These are phyloP conservation scores for Malurus leucopterus DNA, from an alignment of 2,797 vertebrate species.

Conservation along the genomic window DNA sequence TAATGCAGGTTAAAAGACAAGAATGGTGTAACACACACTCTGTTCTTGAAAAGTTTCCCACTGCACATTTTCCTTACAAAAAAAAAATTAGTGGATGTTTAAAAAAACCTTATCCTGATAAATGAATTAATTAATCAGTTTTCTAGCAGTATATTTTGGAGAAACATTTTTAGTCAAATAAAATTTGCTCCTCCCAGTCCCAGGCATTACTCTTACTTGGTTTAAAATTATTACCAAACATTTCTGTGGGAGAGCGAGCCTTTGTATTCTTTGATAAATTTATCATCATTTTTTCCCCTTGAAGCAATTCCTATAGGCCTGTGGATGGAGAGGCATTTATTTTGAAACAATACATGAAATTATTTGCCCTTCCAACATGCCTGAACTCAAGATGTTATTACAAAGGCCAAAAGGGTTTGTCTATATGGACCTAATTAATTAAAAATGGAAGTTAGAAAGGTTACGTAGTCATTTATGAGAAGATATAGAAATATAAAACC, in stretches of 20 bases:
- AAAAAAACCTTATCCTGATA: neutral
- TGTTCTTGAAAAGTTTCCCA: neutral
- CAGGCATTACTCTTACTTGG: neutral
- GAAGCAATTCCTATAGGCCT: neutral
- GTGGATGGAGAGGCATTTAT: neutral
- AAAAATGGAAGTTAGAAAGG: constrained; percentile 14
- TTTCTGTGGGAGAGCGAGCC: neutral
- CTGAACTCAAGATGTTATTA: neutral
- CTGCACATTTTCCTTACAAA: neutral
- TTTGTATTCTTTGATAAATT: neutral
- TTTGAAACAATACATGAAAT: neutral
- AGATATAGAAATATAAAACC: neutral
- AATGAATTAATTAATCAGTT: neutral
- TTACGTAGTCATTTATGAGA: neutral
- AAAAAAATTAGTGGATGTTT: neutral
- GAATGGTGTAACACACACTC: neutral
- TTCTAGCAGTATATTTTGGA: constrained; percentile 14
- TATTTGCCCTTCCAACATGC: neutral
- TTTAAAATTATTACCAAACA: neutral
- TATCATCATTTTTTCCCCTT: neutral
- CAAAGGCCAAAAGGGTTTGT: neutral
- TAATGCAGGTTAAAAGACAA: constrained; percentile 14
- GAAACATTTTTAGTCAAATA: constrained; percentile 19
- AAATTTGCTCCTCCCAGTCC: neutral
- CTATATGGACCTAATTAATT: constrained; percentile 25